Evolutionary conservation across 2,797 vertebrate genomes (phyloP).

Genomic region (Loriculus beryllinus): DNA sequence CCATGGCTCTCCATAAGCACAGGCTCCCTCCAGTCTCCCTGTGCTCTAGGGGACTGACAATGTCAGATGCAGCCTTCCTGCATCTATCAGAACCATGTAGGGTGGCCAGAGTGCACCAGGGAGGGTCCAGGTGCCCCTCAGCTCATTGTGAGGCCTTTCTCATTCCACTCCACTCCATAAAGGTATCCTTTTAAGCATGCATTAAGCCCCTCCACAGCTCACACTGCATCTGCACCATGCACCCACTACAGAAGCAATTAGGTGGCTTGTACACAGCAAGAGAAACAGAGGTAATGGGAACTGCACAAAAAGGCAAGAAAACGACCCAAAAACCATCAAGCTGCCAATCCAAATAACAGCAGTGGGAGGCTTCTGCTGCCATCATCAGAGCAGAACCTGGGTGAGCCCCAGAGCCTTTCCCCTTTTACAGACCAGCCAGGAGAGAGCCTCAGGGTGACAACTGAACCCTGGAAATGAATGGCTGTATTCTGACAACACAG

Average conservation of each 20-base stretch:
- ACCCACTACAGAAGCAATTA: background rate
- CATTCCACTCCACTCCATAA: background rate
- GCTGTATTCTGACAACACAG: background rate
- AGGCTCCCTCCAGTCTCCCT: background rate
- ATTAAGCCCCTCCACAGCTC: background rate
- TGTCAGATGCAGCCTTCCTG: background rate
- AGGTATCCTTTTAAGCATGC: background rate
- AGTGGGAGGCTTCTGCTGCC: background rate
- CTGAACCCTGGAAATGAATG: accelerated
- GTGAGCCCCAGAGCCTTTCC: background rate
- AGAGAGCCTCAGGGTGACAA: background rate
- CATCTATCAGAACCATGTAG: background rate
- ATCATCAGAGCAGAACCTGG: accelerated
- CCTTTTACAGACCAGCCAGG: background rate
- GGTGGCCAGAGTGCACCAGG: background rate
- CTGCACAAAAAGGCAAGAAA: background rate
- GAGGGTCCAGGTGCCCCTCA: background rate
- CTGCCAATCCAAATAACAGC: background rate
- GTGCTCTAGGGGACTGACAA: accelerated
- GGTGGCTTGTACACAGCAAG: background rate
- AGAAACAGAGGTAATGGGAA: background rate
- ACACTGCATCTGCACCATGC: background rate
- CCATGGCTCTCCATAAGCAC: accelerated
- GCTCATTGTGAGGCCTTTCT: accelerated
- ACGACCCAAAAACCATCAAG: background rate